Base-by-base conservation (phyloP, 2,113 vertebrate species). In the Periophthalmus modestus region DNA sequence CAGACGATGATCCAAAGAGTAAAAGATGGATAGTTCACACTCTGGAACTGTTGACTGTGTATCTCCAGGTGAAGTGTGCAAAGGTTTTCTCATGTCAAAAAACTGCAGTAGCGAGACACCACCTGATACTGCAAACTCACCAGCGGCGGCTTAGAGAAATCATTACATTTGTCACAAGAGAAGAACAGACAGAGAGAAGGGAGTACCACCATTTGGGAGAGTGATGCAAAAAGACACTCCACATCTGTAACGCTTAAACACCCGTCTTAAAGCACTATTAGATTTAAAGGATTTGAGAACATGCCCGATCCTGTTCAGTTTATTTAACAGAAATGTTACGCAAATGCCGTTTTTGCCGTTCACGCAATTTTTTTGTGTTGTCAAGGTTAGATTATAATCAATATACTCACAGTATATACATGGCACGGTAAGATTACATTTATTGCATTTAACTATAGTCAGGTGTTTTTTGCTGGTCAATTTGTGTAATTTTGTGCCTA, bases 161-260 rank as follows among this genome's bases (percentile, higher is more conserved):
- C 71, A 61, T 72, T 61, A 66, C 74, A 62, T 66, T 63, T 70
- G 72, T 79, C 28, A 12, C 52, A 23, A 54, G 47, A 58, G 24
- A 47, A 69, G 39, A 14, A 62, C 47, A 11, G 43, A 28, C 62
- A 34, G 57, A 57, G 36, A 21, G 9, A 46, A 63, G 19, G 52
- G 43, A 18, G 48, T 12, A 2, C 52, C 46, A 36, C 39, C 14
- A 66, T 36, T 36, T 57, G 70, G 50, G 52, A 46, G 57, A 59
- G 6, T 50, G 39, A 73, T 74, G 33, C 70, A 18, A 66, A 48
- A 79, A 19, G 72, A 47, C 39, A 7, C 28, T 43, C 24, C 69
- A 73, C 47, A 21, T 11, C 72, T 57, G 59, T 50, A 10, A 7
- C 15, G 28, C 34, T 59, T 68, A 72, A 28, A 69, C 33, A 57